These are phyloP conservation scores for Crotalus horridus DNA, from an alignment of 2,113 vertebrate genomes.

Conservation along the genomic window DNA sequence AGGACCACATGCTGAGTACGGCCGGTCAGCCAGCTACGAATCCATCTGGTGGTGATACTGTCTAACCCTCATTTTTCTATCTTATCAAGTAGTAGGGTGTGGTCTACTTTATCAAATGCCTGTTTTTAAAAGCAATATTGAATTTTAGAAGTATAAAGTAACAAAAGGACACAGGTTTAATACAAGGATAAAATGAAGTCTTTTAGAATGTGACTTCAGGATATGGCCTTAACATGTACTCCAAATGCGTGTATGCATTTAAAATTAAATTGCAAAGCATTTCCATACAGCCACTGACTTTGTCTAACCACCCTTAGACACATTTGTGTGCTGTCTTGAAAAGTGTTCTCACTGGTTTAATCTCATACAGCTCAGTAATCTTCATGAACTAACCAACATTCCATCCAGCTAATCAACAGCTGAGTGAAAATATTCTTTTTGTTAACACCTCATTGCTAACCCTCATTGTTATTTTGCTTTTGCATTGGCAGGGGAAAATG, in stretches of 20 bases:
- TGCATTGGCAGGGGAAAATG: background rate
- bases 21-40: too few species aligned
- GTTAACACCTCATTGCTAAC: background rate
- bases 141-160: background rate
- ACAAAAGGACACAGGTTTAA: background rate
- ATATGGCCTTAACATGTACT: background rate
- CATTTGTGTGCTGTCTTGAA: background rate
- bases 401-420: background rate
- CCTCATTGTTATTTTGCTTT: background rate
- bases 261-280: background rate
- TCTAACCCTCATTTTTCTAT: too few species aligned
- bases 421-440: background rate
- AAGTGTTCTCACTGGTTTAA: background rate
- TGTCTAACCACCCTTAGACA: background rate
- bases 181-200: background rate
- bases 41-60: too few species aligned
- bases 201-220: background rate
- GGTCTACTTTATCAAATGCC: too few species aligned
- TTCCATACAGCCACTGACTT: background rate
- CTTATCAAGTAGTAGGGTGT: too few species aligned
- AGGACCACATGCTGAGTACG: too few species aligned
- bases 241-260: background rate
- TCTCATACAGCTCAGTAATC: background rate
- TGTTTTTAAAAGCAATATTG: background rate
- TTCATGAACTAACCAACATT: background rate